These are phyloP conservation scores for Volucella inflata DNA, from an alignment of 2,888 invertebrate species.

Conservation along the genomic window DNA sequence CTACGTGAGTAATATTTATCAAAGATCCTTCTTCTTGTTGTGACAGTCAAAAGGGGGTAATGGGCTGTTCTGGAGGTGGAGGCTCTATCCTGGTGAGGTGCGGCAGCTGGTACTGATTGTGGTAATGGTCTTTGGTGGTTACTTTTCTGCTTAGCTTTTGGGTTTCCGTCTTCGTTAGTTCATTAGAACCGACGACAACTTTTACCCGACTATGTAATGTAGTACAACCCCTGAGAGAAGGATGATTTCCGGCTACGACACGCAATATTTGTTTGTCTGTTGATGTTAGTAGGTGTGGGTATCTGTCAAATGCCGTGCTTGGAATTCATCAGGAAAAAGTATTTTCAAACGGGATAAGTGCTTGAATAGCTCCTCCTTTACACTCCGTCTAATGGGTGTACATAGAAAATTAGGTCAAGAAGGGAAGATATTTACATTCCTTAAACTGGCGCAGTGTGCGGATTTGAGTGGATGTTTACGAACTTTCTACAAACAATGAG, in stretches of 20 bases:
- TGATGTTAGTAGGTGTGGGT: background rate
- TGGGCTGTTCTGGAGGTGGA: background rate
- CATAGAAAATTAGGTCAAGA: slow-evolving; percentile 43
- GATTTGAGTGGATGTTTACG: slow-evolving; percentile 32
- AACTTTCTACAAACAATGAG: background rate
- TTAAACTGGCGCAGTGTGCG: background rate
- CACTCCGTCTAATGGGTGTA: slow-evolving; percentile 23
- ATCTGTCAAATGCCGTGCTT: slow-evolving; percentile 14
- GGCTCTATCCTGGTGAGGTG: background rate
- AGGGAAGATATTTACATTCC: slow-evolving; percentile 25
- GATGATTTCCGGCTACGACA: slow-evolving; percentile 2
- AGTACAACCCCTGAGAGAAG: too few relatives aligned
- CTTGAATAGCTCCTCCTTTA: background rate
- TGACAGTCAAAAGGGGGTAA: slow-evolving; percentile 35
- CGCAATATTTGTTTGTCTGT: background rate
- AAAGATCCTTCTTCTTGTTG: slow-evolving; percentile 3
- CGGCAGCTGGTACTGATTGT: slow-evolving; percentile 18
- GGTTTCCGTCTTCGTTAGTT: background rate
- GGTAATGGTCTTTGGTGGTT: slow-evolving; percentile 10
- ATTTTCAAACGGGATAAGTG: slow-evolving; percentile 5
- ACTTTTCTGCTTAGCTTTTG: slow-evolving; percentile 11
- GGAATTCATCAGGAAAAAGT: slow-evolving; percentile 9
- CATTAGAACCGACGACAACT: background rate
- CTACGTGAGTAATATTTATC: slow-evolving; percentile 59
- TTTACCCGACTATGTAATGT: too few relatives aligned